A percentile compares a stretch with the other conserved stretches of the same genome.
Conservation (phyloP, 2,113 vertebrate genomes). For the Struthidea cinerea region DNA sequence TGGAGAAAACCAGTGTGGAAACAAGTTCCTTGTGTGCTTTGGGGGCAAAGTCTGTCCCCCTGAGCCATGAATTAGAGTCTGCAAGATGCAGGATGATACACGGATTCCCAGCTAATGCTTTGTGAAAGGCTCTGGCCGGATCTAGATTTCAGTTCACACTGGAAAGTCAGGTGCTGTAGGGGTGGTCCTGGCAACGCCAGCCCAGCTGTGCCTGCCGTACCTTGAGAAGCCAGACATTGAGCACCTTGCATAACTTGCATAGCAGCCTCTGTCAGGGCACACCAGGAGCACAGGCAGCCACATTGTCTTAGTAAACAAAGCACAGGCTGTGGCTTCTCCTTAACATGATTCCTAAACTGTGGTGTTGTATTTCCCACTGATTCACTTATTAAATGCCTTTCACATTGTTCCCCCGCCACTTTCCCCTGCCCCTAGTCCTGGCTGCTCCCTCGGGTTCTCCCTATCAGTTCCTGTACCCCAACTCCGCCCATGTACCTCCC, state of each 20-base stretch:
- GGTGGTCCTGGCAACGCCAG: not conserved
- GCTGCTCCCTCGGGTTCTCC: no score
- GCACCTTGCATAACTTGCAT: not conserved
- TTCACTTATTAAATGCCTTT: no score
- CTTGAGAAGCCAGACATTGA: rapidly evolving
- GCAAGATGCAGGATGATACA: not conserved
- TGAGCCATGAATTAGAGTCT: not conserved
- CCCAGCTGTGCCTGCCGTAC: not conserved
- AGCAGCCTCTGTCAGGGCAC: not conserved
- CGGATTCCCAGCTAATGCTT: not conserved
- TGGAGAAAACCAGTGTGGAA: not conserved
- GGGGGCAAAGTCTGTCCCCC: not conserved
- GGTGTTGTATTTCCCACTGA: no score
- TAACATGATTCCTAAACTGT: not conserved
- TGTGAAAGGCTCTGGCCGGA: not conserved
- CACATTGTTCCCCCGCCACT: no score
- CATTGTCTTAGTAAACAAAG: not conserved
- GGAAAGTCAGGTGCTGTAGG: not conserved
- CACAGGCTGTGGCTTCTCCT: not conserved
- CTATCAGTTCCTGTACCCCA: no score
- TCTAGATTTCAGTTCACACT: not conserved
- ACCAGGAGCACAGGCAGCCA: not conserved
- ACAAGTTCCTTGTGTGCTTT: not conserved
- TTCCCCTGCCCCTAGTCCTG: no score
- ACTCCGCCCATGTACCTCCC: no score